These are phyloP conservation scores for Trichoplax adhaerens DNA, from an alignment of 37 sponge, comb jelly and placozoan genomes.

Conservation along the genomic window DNA sequence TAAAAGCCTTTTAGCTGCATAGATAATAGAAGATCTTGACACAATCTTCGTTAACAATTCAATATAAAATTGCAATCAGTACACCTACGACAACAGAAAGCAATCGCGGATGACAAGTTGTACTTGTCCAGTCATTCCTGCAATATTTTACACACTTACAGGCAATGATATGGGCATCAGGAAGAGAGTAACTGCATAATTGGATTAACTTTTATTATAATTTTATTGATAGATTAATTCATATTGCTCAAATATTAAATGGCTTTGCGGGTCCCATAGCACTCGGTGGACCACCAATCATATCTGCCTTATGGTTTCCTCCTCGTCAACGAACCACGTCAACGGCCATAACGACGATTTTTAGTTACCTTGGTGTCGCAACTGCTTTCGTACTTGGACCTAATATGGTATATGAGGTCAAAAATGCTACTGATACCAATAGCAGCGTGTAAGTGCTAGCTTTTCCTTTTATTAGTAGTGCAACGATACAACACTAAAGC, in stretches of 20 bases:
- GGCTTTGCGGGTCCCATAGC: slow-evolving; percentile 11
- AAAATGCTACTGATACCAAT: neutral
- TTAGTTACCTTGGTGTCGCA: slow-evolving; percentile 3
- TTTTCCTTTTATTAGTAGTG: neutral
- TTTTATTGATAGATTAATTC: neutral
- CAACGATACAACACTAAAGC: too few relatives aligned
- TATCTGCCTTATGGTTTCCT: slow-evolving; percentile 14
- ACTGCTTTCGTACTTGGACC: slow-evolving; percentile 11
- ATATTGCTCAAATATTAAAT: slow-evolving; percentile 4
- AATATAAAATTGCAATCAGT: too few relatives aligned
- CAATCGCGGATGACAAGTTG: too few relatives aligned
- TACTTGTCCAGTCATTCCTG: too few relatives aligned
- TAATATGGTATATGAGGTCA: slow-evolving; percentile 2
- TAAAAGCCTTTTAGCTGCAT: too few relatives aligned
- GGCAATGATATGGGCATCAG: too few relatives aligned
- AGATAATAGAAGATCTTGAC: too few relatives aligned
- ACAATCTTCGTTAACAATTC: too few relatives aligned
- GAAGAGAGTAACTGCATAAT: too few relatives aligned
- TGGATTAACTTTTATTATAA: too few relatives aligned
- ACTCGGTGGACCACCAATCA: slow-evolving; percentile 1
- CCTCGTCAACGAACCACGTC: slow-evolving; percentile 5
- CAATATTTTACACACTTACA: too few relatives aligned
- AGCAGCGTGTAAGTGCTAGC: neutral
- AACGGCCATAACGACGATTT: slow-evolving; percentile 3
- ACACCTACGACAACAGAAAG: too few relatives aligned